Evolutionary conservation across 2,797 vertebrate species (phyloP), one percentile per base, ranked within the genome.

Genomic region (Arrhamphus sclerolepis): DNA sequence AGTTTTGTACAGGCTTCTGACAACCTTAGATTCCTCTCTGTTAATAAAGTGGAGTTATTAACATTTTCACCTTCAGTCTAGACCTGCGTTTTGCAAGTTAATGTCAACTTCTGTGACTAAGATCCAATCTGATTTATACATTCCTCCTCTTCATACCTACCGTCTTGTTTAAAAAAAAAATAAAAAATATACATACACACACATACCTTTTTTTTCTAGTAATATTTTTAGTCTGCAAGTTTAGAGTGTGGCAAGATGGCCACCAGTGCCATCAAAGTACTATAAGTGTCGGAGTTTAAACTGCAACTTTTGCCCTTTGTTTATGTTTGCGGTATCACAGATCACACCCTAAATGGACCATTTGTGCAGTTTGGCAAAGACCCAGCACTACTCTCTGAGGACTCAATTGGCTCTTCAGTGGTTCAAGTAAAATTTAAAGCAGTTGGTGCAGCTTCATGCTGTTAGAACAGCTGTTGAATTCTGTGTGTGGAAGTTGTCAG

Each of bases 401-500:
- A 65, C 57, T 63, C 53, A 21, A 29, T 31, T 26, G 40, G 20
- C 22, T 46, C 31, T 2, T 66, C 17, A 44, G 56, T 43, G 31
- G 31, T 46, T 63, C 53, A 75, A 70, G 13, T 49, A 7, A 52
- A 51, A 18, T 31, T 49, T 48, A 52, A 17, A 20, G 52, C 75
- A 49, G 59, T 41, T 77, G 73, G 61, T 56, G 2, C 34, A 4
- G 14, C 63, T 75, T 73, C 68, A 63, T 75, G 68, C 62, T 75
- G 70, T 71, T 70, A 4, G 2, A 62, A 46, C 78, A 84, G 77
- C 72, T 82, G 75, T 21, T 66, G 47, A 14, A 40, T n/a, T 38
- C 43, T 59, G 26, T 40, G 41, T 43, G 54, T 49, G 31, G 31
- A 26, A 60, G 26, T 51, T 48, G 43, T 59, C 3, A 8, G 29